phyloP scores from a whole-genome alignment of 2,888 invertebrate species.

The Craniophora ligustri region DNA sequence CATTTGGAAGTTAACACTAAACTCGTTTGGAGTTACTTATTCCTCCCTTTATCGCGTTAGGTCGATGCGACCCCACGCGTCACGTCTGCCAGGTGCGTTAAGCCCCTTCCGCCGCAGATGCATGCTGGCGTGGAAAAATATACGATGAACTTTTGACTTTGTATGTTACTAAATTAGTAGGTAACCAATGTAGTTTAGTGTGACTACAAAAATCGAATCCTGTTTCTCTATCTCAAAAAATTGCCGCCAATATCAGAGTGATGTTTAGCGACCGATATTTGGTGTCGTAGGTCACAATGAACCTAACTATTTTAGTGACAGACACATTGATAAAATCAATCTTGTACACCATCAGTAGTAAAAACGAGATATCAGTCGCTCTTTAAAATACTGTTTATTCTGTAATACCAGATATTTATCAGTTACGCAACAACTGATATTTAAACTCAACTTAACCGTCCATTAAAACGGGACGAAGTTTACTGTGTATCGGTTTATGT shows the following conservation, averaged over 20 bases:
- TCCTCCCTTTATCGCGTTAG: conserved; percentile 69
- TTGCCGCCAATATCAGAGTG: background rate
- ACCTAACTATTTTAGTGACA: background rate
- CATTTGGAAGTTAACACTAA: conserved; percentile 67
- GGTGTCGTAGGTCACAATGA: conserved; percentile 1
- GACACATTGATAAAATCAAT: conserved; percentile 3
- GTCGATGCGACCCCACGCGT: conserved; percentile 75
- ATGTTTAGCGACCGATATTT: background rate
- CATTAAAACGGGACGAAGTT: conserved; percentile 32
- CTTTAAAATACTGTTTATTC: conserved; percentile 1
- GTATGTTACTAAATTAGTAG: conserved; percentile 32
- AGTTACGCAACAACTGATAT: conserved; percentile 21
- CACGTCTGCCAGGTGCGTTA: conserved; percentile 78
- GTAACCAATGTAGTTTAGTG: conserved; percentile 15
- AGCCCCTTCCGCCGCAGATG: conserved; percentile 78
- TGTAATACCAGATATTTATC: conserved; percentile 20
- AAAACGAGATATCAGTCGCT: conserved; percentile 7
- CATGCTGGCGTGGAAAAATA: conserved; percentile 61
- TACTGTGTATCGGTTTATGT: conserved; percentile 29
- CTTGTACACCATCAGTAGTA: conserved; percentile 2
- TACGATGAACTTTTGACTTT: conserved; percentile 57
- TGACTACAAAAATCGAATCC: background rate
- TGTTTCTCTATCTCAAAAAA: background rate
- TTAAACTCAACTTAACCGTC: conserved; percentile 25
- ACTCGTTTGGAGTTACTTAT: conserved; percentile 67